Conservation (phyloP, 2,113 vertebrate species). For the Protomyctophum bolini region DNA sequence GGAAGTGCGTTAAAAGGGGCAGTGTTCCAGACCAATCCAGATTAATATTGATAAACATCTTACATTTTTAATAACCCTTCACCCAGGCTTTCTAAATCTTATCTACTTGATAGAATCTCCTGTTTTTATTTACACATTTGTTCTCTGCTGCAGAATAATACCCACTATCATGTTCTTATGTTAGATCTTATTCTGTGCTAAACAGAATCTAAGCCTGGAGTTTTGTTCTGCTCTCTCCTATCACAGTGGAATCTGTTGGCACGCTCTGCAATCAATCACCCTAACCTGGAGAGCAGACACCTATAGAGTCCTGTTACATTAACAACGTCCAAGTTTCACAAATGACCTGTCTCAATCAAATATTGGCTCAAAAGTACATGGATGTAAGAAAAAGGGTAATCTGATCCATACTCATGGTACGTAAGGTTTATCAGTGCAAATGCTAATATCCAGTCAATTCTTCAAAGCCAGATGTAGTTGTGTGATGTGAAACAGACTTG, state of each 20-base stretch:
- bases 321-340: slow-evolving; percentile 9
- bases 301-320: slow-evolving; percentile 14
- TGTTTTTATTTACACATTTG: background rate
- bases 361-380: background rate
- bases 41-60: no score
- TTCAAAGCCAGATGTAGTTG: slow-evolving; percentile 60
- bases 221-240: background rate
- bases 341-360: slow-evolving; percentile 1
- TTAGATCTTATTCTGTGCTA: no score
- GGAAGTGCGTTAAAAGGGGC: no score
- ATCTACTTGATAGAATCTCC: no score
- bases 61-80: no score
- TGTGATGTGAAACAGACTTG: slow-evolving; percentile 62
- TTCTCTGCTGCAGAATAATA: background rate
- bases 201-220: background rate
- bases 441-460: slow-evolving; percentile 41
- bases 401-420: slow-evolving; percentile 1
- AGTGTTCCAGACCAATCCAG: no score
- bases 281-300: slow-evolving; percentile 5
- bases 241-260: background rate
- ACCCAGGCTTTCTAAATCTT: no score
- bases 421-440: slow-evolving; percentile 25
- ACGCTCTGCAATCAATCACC: slow-evolving; percentile 4
- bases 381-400: background rate
- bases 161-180: background rate